These are phyloP conservation scores for Cassiopea xamachana DNA, from an alignment of 30 jellyfish, hydroid and myxozoan genomes.

Conservation along the genomic window DNA sequence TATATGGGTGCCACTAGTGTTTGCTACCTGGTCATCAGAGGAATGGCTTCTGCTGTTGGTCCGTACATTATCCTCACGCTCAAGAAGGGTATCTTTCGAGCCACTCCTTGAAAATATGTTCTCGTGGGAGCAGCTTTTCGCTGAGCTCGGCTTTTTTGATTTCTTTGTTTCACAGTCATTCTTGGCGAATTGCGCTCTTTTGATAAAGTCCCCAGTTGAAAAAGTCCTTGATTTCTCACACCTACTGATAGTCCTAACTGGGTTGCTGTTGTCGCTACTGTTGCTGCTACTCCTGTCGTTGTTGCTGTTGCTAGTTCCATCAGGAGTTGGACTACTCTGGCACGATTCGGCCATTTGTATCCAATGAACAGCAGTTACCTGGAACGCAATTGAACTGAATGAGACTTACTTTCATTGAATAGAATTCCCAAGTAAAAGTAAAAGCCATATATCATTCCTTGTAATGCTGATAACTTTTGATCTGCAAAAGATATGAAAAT, in stretches of 20 bases:
- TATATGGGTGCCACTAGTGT: conserved; percentile 5
- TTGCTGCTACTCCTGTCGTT: background rate
- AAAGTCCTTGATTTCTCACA: conserved; percentile 15
- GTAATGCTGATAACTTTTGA: too few relatives aligned
- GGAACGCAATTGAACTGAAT: background rate
- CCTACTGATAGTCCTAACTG: background rate
- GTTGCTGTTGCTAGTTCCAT: background rate
- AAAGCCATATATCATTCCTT: too few relatives aligned
- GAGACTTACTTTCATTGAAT: too few relatives aligned
- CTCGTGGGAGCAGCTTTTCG: conserved; percentile 11
- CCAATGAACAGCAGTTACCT: background rate
- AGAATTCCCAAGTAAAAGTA: too few relatives aligned
- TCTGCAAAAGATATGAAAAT: too few relatives aligned
- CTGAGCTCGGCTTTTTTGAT: background rate
- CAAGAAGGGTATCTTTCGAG: conserved; percentile 17
- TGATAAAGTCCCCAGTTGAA: conserved; percentile 21
- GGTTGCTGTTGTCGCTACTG: conserved; percentile 7
- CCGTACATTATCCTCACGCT: conserved; percentile 14
- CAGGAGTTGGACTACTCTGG: background rate
- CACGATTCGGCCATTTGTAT: conserved; percentile 16
- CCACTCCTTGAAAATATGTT: conserved; percentile 29
- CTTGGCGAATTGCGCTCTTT: background rate
- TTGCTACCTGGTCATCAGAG: conserved; percentile 20
- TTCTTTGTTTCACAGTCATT: background rate
- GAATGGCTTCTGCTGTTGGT: conserved; percentile 1